Evolutionary conservation across 2,113 vertebrate genomes (phyloP).

Genomic region (Indicator maculatus): DNA sequence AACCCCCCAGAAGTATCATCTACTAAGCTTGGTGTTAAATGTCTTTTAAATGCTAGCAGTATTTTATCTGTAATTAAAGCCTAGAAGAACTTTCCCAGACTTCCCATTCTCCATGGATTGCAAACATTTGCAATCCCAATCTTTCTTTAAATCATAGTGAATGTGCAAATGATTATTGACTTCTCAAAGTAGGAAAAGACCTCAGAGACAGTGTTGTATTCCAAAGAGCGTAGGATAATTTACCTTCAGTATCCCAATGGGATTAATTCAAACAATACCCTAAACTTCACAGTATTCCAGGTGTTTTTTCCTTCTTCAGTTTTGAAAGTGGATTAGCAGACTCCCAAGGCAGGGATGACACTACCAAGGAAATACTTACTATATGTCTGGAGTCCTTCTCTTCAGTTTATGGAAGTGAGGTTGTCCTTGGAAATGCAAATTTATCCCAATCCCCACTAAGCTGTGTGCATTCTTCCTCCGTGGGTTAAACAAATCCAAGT

Average conservation of each 20-base stretch:
- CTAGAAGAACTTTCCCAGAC: not conserved
- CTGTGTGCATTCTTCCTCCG: not conserved
- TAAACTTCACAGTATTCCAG: not conserved
- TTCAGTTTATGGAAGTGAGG: not conserved
- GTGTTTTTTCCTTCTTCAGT: not conserved
- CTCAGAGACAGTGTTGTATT: not conserved
- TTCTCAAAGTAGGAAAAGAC: not conserved
- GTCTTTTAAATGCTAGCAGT: not conserved
- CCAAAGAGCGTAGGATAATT: not conserved
- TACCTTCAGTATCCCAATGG: not conserved
- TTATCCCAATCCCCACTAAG: not conserved
- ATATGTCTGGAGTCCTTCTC: not conserved
- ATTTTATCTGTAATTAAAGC: not conserved
- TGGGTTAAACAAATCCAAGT: not conserved
- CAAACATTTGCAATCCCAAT: not conserved
- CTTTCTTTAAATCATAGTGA: not conserved
- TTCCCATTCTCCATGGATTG: not conserved
- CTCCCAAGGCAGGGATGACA: not conserved
- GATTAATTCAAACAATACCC: not conserved
- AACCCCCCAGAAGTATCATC: not conserved
- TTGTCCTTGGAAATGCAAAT: not conserved
- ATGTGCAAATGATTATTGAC: not conserved
- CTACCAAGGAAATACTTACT: not conserved
- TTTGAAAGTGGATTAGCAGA: not conserved
- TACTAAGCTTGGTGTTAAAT: not conserved